A percentile compares a stretch with the other conserved stretches of the same genome.
Conservation (phyloP, 2,797 vertebrate genomes). For the Xerus rutilus region DNA sequence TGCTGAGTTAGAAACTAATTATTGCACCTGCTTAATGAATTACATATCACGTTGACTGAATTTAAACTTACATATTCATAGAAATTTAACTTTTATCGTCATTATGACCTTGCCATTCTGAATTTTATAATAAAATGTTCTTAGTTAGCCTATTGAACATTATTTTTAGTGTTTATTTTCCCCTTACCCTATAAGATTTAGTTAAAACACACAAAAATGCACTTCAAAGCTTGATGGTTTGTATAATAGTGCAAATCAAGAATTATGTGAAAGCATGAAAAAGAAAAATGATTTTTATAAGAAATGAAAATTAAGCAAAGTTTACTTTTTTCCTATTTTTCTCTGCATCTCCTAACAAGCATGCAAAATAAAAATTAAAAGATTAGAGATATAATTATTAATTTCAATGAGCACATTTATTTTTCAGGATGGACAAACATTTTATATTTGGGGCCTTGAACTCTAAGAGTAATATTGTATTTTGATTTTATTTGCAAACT, state of each 20-base stretch:
- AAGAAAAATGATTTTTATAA: neutral
- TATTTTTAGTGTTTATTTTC: neutral
- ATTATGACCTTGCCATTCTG: neutral
- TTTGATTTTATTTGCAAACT: neutral
- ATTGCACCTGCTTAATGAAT: neutral
- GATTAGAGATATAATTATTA: neutral
- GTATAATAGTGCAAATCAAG: neutral
- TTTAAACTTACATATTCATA: neutral
- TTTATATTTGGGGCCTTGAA: neutral
- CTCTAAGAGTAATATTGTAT: neutral
- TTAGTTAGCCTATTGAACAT: neutral
- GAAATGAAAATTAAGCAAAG: neutral
- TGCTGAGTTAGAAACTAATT: neutral
- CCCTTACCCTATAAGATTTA: neutral
- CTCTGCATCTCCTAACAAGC: neutral
- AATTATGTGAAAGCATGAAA: neutral
- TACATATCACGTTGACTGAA: neutral
- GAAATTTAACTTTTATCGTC: neutral
- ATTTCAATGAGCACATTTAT: neutral
- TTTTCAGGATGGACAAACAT: neutral
- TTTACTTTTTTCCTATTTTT: neutral
- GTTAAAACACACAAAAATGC: neutral
- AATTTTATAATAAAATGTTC: neutral
- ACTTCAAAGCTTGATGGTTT: neutral
- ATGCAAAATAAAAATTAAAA: neutral